These are phyloP conservation scores for Leptocoma aspasia DNA, from an alignment of 2,113 vertebrate genomes.

Conservation along the genomic window DNA sequence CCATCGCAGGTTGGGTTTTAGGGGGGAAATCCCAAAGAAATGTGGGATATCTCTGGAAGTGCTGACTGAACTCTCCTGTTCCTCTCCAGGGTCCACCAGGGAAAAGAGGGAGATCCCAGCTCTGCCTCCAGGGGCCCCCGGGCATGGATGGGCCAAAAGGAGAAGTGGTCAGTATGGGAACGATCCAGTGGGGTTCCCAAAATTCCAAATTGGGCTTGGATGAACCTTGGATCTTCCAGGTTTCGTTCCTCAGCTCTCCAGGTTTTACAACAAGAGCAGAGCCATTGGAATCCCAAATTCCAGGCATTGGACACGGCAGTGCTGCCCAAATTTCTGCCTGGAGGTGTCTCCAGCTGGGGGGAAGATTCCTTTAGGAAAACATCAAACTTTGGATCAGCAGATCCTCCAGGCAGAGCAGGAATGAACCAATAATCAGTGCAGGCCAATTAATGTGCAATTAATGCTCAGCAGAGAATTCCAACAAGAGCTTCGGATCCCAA, in stretches of 20 bases:
- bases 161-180: slow-evolving; percentile 66
- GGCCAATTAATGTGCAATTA: not conserved
- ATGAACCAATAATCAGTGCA: fast-evolving
- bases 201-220: not conserved
- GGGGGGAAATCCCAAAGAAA: not conserved
- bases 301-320: fast-evolving
- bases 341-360: not conserved
- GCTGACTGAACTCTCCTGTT: not conserved
- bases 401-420: not conserved
- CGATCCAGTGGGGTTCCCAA: not conserved
- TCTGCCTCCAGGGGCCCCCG: slow-evolving; percentile 68
- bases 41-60: not conserved
- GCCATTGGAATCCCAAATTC: not conserved
- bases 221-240: too few species aligned
- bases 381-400: not conserved
- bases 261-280: too few species aligned
- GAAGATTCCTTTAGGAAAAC: not conserved
- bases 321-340: not conserved
- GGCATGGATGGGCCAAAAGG: slow-evolving; percentile 77
- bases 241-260: not conserved
- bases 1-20: not conserved
- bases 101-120: slow-evolving; percentile 73
- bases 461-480: not conserved
- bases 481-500: not conserved
- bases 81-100: slow-evolving; percentile 78